These are phyloP conservation scores for Sebastes taczanowskii DNA, from an alignment of 2,797 vertebrate genomes.

Conservation along the genomic window DNA sequence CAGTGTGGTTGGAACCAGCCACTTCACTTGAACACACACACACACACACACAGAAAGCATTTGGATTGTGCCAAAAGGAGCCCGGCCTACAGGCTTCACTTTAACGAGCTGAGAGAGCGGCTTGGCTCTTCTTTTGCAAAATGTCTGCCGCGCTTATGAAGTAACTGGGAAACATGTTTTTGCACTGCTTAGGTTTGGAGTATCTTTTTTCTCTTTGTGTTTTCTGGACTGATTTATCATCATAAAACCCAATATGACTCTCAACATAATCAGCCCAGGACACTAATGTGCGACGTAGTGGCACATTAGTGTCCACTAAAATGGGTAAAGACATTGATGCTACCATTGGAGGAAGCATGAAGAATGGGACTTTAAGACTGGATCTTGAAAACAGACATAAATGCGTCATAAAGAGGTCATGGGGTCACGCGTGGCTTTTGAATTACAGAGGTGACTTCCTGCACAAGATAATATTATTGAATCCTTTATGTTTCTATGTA, in stretches of 20 bases:
- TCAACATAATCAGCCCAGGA: conserved; percentile 10
- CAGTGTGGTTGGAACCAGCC: conserved; percentile 64
- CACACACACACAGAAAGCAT: conserved; percentile 25
- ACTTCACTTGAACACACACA: conserved; percentile 48
- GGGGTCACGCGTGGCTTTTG: not conserved
- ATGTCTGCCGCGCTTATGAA: conserved; percentile 26
- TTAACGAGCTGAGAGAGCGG: conserved; percentile 45
- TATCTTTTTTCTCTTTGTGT: not conserved
- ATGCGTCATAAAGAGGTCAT: not conserved
- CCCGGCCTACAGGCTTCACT: conserved; percentile 31
- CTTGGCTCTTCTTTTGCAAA: conserved; percentile 31
- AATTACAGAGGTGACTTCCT: conserved; percentile 10
- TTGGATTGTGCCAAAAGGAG: conserved; percentile 36
- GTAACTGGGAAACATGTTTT: conserved; percentile 36
- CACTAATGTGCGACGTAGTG: not conserved
- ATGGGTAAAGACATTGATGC: conserved; percentile 1
- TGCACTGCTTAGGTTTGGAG: conserved; percentile 32
- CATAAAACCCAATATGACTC: not conserved
- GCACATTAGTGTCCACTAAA: not conserved
- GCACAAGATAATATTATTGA: conserved; percentile 40
- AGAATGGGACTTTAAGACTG: not conserved
- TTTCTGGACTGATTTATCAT: conserved; percentile 13
- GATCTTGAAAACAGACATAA: not conserved
- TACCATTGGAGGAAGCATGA: conserved; percentile 1
- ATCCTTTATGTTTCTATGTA: conserved; percentile 29